phyloP scores from a whole-genome alignment of 2,797 vertebrate genomes.

The Galaxias olidus region DNA sequence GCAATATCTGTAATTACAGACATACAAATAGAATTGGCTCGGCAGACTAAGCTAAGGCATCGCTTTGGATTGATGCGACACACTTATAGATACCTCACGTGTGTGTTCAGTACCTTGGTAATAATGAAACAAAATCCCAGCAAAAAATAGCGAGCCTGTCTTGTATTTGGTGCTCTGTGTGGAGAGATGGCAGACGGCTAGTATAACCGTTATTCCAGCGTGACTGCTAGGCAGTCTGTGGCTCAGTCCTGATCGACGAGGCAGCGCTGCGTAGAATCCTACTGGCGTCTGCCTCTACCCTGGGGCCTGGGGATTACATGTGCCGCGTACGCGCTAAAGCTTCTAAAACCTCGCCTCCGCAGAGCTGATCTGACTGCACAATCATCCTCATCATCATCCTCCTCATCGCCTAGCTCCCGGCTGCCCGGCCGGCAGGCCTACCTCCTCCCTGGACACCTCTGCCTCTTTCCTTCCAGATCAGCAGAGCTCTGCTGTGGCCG shows the following conservation, averaged over 20 bases:
- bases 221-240: too few species aligned
- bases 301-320: constrained; percentile 64
- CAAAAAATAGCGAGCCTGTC: too few species aligned
- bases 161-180: too few species aligned
- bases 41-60: too few species aligned
- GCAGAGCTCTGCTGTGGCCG: constrained; percentile 41
- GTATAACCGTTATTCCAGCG: too few species aligned
- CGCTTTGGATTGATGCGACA: too few species aligned
- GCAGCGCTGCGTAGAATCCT: constrained; percentile 41
- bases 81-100: too few species aligned
- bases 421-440: constrained; percentile 13
- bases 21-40: too few species aligned
- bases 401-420: constrained; percentile 6
- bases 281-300: constrained; percentile 49
- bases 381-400: constrained; percentile 31
- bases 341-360: constrained; percentile 64
- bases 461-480: constrained; percentile 53
- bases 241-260: constrained; percentile 30
- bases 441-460: constrained; percentile 43
- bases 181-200: too few species aligned
- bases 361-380: constrained; percentile 66
- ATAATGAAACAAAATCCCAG: too few species aligned
- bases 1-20: too few species aligned
- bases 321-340: constrained; percentile 61
- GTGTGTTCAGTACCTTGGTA: too few species aligned